Evolutionary conservation across 2,797 vertebrate genomes (phyloP).

Genomic region (Rhynchotus rufescens): DNA sequence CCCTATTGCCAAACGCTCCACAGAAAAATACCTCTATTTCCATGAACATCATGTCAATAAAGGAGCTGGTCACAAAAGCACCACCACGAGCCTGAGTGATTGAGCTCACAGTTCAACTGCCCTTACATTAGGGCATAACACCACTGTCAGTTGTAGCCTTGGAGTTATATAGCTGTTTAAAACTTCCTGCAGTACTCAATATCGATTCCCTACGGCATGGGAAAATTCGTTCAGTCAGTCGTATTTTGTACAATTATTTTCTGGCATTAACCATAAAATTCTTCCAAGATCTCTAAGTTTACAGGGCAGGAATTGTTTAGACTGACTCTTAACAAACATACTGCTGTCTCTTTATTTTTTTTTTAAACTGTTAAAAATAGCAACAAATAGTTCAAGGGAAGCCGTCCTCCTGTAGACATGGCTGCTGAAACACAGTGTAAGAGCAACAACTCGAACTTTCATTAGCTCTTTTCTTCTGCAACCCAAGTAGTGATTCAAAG

Average conservation of each 20-base stretch:
- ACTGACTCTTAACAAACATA: rapidly evolving
- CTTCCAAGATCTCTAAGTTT: neutral
- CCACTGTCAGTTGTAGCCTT: neutral
- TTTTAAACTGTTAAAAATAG: neutral
- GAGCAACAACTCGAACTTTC: neutral
- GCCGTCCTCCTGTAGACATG: neutral
- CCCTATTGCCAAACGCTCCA: neutral
- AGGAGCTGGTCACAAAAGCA: neutral
- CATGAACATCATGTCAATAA: neutral
- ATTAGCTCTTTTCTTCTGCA: neutral
- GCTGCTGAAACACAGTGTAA: neutral
- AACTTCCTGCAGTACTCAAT: neutral
- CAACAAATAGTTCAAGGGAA: neutral
- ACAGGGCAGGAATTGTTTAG: neutral
- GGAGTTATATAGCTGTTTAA: neutral
- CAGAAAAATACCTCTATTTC: neutral
- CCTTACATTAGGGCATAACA: neutral
- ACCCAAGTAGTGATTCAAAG: rapidly evolving
- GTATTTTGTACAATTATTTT: neutral
- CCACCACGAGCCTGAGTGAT: rapidly evolving
- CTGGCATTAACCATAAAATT: neutral
- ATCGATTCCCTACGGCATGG: neutral
- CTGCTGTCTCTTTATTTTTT: neutral
- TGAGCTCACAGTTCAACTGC: neutral
- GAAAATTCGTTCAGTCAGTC: neutral